Evolutionary conservation across 1,140 invertebrate species (phyloP).

Genomic region (Pararge aegeria): DNA sequence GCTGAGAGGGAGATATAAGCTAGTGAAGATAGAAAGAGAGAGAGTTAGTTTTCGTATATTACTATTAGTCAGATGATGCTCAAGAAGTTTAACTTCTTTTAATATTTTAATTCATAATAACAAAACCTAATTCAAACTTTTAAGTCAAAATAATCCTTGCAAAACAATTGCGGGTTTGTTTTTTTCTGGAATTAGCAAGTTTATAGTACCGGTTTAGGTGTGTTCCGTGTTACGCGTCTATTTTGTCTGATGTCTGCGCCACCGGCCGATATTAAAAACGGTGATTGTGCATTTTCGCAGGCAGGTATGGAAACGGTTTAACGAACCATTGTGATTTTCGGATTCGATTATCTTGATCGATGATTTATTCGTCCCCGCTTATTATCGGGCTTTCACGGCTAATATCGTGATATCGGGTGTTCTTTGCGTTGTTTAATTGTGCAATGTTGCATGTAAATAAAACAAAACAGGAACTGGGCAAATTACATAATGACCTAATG

Average conservation of each 20-base stretch:
- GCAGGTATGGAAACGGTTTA: conserved; percentile 56
- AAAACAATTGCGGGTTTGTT: no score
- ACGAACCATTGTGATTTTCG: conserved; percentile 71
- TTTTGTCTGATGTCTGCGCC: conserved; percentile 15
- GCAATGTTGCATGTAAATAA: conserved; percentile 16
- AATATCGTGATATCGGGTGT: conserved; percentile 22
- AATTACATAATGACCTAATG: no score
- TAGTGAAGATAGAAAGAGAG: no score
- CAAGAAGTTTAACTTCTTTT: no score
- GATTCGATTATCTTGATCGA: conserved; percentile 70
- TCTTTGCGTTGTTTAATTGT: conserved; percentile 13
- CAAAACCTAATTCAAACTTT: no score
- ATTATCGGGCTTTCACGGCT: conserved; percentile 54
- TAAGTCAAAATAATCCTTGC: no score
- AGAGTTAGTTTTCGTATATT: no score
- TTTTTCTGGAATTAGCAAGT: no score
- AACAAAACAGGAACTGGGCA: not conserved
- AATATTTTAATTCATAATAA: no score
- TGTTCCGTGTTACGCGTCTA: not conserved
- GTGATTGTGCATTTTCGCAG: conserved; percentile 64
- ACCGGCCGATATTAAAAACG: conserved; percentile 64
- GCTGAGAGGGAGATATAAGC: no score
- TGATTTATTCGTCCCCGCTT: conserved; percentile 52
- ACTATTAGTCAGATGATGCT: no score
- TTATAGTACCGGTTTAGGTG: not conserved